Percentiles rank a stretch among this genome's conserved stretches.
These are phyloP conservation scores for Nephrotoma appendiculata DNA, from an alignment of 2,888 invertebrate species.

Conservation along the genomic window DNA sequence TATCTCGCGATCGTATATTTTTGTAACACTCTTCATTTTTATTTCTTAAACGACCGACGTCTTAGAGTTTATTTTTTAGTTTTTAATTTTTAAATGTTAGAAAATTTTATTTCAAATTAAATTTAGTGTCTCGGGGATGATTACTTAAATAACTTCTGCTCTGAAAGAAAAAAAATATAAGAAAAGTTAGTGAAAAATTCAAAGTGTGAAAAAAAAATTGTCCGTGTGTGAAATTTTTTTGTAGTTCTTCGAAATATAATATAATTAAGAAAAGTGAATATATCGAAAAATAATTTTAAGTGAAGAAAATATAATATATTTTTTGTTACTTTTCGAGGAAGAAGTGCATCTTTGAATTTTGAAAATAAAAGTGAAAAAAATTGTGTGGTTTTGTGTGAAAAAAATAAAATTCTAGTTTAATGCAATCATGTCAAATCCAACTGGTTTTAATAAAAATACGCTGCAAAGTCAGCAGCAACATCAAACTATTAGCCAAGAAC, in stretches of 20 bases:
- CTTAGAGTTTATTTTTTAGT: conserved; percentile 40
- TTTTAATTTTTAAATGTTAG: background rate
- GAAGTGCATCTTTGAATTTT: background rate
- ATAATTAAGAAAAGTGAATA: conserved; percentile 1
- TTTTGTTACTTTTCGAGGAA: background rate
- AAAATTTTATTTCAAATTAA: conserved; percentile 8
- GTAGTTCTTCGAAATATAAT: conserved; percentile 3
- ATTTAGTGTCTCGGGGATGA: conserved; percentile 32
- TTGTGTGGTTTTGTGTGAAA: background rate
- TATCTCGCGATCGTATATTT: conserved; percentile 21
- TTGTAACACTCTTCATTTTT: conserved; percentile 67
- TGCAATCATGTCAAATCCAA: conserved; percentile 14
- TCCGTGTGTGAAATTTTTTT: conserved; percentile 18
- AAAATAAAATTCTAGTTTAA: background rate
- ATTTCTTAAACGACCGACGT: conserved; percentile 90
- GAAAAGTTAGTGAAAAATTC: conserved; percentile 4
- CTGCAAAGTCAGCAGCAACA: conserved; percentile 36
- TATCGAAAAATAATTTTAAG: background rate
- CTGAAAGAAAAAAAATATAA: conserved; percentile 9
- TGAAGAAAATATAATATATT: background rate
- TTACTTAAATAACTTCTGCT: conserved; percentile 26
- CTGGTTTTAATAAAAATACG: conserved; percentile 37
- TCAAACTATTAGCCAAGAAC: conserved; percentile 26
- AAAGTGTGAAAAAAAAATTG: conserved; percentile 2
- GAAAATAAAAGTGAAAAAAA: conserved; percentile 1